phyloP scores from a whole-genome alignment of 2,797 vertebrate genomes.

The Hapalemur alaotrensis region DNA sequence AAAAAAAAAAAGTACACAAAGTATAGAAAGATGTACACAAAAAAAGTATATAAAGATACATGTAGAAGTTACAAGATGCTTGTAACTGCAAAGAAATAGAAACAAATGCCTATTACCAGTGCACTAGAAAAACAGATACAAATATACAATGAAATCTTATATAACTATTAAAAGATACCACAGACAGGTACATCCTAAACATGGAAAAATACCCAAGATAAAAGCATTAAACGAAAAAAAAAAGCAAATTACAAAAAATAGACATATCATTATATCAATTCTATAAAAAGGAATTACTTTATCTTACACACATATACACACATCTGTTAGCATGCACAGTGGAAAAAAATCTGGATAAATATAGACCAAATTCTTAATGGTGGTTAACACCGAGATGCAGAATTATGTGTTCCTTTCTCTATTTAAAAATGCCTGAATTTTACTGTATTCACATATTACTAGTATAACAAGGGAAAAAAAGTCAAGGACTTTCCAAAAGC shows the following conservation, averaged over 20 bases:
- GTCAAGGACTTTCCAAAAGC: background rate
- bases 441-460: background rate
- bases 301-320: background rate
- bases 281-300: background rate
- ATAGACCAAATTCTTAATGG: background rate
- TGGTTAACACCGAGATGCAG: background rate
- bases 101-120: background rate
- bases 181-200: background rate
- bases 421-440: constrained; percentile 3
- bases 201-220: background rate
- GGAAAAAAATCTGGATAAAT: background rate
- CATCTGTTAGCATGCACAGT: background rate
- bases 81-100: background rate
- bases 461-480: background rate
- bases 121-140: constrained; percentile 1
- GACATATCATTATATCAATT: background rate
- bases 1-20: background rate
- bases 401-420: background rate
- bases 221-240: background rate
- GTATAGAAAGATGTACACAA: background rate
- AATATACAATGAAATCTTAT: background rate
- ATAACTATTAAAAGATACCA: background rate
- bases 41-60: background rate
- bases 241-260: background rate
- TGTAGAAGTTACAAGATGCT: background rate